phyloP scores from a whole-genome alignment of 2,797 vertebrate species.

The Sebastes alutus region DNA sequence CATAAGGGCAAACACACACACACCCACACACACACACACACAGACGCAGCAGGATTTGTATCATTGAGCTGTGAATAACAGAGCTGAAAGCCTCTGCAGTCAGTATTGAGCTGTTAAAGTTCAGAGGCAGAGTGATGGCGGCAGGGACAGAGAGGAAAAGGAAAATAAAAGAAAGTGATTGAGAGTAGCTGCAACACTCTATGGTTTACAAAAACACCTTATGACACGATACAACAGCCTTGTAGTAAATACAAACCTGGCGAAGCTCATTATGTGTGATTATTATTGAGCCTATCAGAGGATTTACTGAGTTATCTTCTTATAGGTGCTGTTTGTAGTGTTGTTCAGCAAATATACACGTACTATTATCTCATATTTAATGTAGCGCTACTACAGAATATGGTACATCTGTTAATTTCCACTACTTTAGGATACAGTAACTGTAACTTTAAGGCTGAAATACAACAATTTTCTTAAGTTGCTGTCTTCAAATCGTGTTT shows the following conservation, averaged over 20 bases:
- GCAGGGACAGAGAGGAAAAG: not conserved
- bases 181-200: not conserved
- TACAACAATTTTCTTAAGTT: too few species aligned
- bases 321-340: not conserved
- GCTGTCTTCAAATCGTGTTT: too few species aligned
- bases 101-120: conserved; percentile 46
- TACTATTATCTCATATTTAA: not conserved
- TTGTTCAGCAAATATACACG: not conserved
- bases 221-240: not conserved
- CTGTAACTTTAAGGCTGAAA: too few species aligned
- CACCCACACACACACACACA: conserved; percentile 7
- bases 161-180: not conserved
- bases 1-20: not conserved
- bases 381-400: not conserved
- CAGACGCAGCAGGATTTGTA: conserved; percentile 53
- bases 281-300: not conserved
- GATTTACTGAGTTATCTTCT: not conserved
- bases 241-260: not conserved
- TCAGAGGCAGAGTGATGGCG: conserved; percentile 21
- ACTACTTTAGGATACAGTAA: too few species aligned
- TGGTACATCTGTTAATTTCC: not conserved
- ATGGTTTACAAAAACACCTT: not conserved
- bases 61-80: conserved; percentile 66
- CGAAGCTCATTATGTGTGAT: not conserved
- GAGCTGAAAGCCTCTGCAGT: conserved; percentile 46